Conservation (phyloP, 2,888 invertebrate genomes). For the Drosophila prostipennis region DNA sequence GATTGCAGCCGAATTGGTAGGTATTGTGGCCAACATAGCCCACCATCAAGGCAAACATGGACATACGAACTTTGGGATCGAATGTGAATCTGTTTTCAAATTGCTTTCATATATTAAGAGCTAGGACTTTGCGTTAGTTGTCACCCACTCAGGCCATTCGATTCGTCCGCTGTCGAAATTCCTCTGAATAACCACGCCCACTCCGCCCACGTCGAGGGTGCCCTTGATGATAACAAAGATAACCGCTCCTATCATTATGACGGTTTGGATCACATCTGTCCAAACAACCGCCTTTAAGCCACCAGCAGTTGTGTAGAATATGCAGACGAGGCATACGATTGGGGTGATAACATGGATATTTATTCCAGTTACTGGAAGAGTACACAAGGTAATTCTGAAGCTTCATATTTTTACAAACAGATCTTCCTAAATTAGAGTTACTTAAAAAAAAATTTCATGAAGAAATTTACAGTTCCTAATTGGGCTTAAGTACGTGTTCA, state of each 20-base stretch:
- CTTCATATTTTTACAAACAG: too few relatives aligned
- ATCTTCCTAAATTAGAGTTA: too few relatives aligned
- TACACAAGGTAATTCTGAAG: too few relatives aligned
- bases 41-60: conserved; percentile 89
- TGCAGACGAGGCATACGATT: conserved; percentile 90
- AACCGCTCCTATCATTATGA: conserved; percentile 91
- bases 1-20: conserved; percentile 91
- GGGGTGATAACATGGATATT: conserved; percentile 92
- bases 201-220: conserved; percentile 89
- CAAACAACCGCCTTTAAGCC: conserved; percentile 93
- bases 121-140: not conserved
- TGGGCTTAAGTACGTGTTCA: too few relatives aligned
- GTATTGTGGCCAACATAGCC: conserved; percentile 90
- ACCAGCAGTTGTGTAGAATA: conserved; percentile 95
- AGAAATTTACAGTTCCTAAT: too few relatives aligned
- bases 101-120: not conserved
- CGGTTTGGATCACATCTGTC: conserved; percentile 93
- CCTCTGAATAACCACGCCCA: conserved; percentile 87
- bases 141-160: conserved; percentile 88
- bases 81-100: conserved; percentile 88
- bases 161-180: conserved; percentile 89
- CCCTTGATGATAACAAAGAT: conserved; percentile 90
- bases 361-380: conserved; percentile 86
- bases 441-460: too few relatives aligned
- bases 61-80: conserved; percentile 91